Evolutionary conservation across 2,797 vertebrate genomes (phyloP), one percentile per base, ranked within the genome.

Genomic region (Urophycis tenuis): DNA sequence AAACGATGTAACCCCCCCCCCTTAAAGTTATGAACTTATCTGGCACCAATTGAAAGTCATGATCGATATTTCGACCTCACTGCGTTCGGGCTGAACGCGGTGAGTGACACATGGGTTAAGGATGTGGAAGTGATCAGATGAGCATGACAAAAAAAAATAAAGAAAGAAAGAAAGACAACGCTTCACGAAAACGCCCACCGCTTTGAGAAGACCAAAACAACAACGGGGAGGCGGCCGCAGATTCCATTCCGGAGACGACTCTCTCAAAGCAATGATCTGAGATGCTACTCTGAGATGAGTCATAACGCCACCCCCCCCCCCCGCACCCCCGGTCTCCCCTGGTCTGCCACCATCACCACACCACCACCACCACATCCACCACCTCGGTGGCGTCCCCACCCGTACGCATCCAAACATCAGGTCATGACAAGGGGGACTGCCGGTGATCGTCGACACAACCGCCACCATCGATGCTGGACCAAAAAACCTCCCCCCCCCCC

Each of bases 401-500:
- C 25, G 9, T 60, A 60, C 53, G 53, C 53, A 7, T n/a, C n/a
- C 53, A 60, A 60, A 60, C 53, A 60, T 60, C 53, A 60, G 53
- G 53, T 60, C n/a, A 60, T 60, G 53, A 22, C 67, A 70, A n/a
- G n/a, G 30, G 30, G 67, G 67, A 70, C 67, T 14, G 29, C 74
- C 81, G 76, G 64, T 64, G 12, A 73, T 72, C 53, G 60, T 81
- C 82, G 81, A 80, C 72, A 81, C 72, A 74, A 83, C 70, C 77
- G 76, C 14, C 79, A 78, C 72, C 41, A 82, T 41, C 84, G 75
- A 80, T 86, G 79, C 82, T 86, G 85, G 85, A 90, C 84, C 87
- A 88, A 88, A 83, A 84, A 80, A 29, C 10, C 29, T 29, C 2
- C 60, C 60, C 3, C 25, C n/a, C 60, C 60, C 60, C 8, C 31